Base-by-base conservation (phyloP, 2,113 vertebrate genomes). In the Athene cunicularia region DNA sequence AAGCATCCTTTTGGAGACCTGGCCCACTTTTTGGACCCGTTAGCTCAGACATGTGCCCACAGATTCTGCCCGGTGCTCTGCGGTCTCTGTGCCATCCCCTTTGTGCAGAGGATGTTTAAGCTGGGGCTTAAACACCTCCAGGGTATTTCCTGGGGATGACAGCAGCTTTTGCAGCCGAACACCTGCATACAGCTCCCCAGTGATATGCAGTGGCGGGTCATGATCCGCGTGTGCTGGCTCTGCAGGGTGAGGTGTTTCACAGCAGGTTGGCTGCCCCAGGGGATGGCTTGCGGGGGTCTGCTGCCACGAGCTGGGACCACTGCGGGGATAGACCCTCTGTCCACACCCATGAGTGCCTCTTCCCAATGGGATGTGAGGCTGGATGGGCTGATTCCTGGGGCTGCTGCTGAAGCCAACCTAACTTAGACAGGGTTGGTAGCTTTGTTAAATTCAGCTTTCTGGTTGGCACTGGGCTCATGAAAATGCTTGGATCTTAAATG, bases 241-340 rank as follows among this genome's bases (percentile, higher is more conserved):
- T 62, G 83, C 66, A 37, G 83, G 66, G 12, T 0, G 2, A 63
- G 49, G 43, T 28, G 45, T 32, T 82, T 13, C 35, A 74, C 55
- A 50, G 86, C 41, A 17, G 70, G 20, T 9, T 66, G 70, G 35
- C 52, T 66, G 52, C 24, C 50, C 60, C 70, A 14, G 32, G 50
- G 55, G 12, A 26, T 12, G 14, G 35, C 56, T 47, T 9, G 1
- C 6, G 13, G 49, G 50, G 68, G 9, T 84, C 35, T 60, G 43
- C 45, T 66, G 50, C 22, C 85, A 33, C 2, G 2, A 67, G 20
- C 63, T 10, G 14, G 32, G 35, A 56, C 14, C n/a, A 49, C 26
- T 8, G 1, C 0, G 1, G 63, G 53, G 50, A 50, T 5, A 26
- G 37, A 39, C 2, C 22, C 55, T 77, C 73, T 5, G 3, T 26